Evolutionary conservation across 2,888 invertebrate species (phyloP), one percentile per base, ranked within the genome.

Genomic region (Drosophila demipolita): DNA sequence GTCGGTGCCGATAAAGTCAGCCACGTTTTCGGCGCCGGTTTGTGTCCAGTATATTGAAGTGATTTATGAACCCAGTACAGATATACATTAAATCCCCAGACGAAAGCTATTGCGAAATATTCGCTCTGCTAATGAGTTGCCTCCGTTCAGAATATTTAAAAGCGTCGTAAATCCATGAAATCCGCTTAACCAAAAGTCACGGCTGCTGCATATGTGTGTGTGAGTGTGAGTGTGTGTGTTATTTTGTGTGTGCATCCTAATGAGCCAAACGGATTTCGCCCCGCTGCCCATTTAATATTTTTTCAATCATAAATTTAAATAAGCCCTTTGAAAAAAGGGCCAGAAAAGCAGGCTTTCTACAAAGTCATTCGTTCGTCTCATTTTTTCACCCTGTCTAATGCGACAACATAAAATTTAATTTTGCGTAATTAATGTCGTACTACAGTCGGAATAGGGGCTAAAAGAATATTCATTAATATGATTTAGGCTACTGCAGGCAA

Each of bases 391-490:
- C 9, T 54, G 40, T 73, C 77, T 86, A 88, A 90, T 83, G 87
- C 87, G 87, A 87, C 82, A 75, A 87, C 82, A 88, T 87, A 72
- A 83, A 89, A 87, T 87, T 87, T 90, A 87, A 87, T 87, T 87
- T 90, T 80, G 82, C 89, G 87, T 87, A 87, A 87, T 89, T 87
- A 90, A 87, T 90, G 89, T 78, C 65, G 55, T 67, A 73, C 38
- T 76, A 76, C 69, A 75, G 77, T 38, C 71, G 42, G 29, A 72
- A 69, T 75, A 75, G 79, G 82, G 66, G 60, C 70, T 71, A 70
- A 70, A 85, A 75, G 87, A 81, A 90, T 75, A 84, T 77, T 80
- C 80, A 81, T 80, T 83, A 89, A 87, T 78, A 78, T 89, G 87
- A 83, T 89, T 90, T 88, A 66, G 87, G 70, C 75, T 63, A 65